phyloP scores from a whole-genome alignment of 2,888 invertebrate species.

The Tipula lateralis region DNA sequence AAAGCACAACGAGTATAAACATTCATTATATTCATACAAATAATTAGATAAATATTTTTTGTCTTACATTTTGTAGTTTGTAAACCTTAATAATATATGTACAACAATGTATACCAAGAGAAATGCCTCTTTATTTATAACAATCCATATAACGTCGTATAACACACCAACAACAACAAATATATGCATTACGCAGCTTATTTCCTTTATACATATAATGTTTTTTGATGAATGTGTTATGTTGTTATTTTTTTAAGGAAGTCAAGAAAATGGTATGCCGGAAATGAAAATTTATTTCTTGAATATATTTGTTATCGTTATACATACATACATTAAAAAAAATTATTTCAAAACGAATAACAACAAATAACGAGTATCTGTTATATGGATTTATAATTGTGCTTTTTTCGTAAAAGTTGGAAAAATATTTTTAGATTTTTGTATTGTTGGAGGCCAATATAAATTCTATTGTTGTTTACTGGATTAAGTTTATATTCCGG shows the following conservation, averaged over 20 bases:
- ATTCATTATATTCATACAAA: neutral
- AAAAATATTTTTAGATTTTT: neutral
- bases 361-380: no score
- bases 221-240: constrained; percentile 11
- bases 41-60: constrained; percentile 7
- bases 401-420: neutral
- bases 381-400: neutral
- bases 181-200: constrained; percentile 15
- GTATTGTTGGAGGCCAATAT: neutral
- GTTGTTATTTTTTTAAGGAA: constrained; percentile 24
- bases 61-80: neutral
- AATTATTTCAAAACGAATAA: no score
- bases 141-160: neutral
- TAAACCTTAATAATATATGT: neutral
- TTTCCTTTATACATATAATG: constrained; percentile 5
- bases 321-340: neutral
- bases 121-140: neutral
- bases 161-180: neutral
- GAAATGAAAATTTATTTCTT: constrained; percentile 11
- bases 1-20: no score
- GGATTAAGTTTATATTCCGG: neutral
- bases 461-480: neutral
- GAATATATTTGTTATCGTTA: constrained; percentile 2
- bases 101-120: neutral
- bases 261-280: constrained; percentile 24